These are phyloP conservation scores for Pseudopipra pipra DNA, from an alignment of 2,113 vertebrate species.

Conservation along the genomic window DNA sequence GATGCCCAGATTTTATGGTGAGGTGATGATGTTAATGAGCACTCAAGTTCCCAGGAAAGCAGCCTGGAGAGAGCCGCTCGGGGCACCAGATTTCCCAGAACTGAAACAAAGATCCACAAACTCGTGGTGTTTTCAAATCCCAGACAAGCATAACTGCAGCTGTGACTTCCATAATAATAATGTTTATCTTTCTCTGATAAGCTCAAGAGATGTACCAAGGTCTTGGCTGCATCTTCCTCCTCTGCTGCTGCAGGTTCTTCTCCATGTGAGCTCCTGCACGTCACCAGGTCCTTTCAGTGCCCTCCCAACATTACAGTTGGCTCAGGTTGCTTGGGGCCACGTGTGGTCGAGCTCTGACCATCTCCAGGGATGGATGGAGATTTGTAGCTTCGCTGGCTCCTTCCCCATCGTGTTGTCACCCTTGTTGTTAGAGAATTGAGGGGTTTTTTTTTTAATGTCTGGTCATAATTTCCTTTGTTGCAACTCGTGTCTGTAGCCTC, in stretches of 20 bases:
- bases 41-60: background rate
- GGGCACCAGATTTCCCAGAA: background rate
- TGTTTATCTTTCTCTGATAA: background rate
- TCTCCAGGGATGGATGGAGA: background rate
- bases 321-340: background rate
- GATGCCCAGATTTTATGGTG: background rate
- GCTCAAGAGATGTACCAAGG: background rate
- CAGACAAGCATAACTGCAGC: background rate
- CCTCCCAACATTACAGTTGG: background rate
- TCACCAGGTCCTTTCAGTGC: background rate
- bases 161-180: background rate
- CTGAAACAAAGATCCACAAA: background rate
- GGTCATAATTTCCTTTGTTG: background rate
- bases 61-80: background rate
- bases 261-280: background rate
- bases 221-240: background rate
- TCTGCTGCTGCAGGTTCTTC: background rate
- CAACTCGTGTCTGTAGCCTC: background rate
- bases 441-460: background rate
- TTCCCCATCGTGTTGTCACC: background rate
- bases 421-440: background rate
- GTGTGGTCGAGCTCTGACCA: background rate
- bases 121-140: accelerated
- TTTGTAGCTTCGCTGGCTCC: background rate
- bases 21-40: background rate